Evolutionary conservation across 2,797 vertebrate genomes (phyloP), one percentile per base, ranked within the genome.

Genomic region (Crenuchus spilurus): DNA sequence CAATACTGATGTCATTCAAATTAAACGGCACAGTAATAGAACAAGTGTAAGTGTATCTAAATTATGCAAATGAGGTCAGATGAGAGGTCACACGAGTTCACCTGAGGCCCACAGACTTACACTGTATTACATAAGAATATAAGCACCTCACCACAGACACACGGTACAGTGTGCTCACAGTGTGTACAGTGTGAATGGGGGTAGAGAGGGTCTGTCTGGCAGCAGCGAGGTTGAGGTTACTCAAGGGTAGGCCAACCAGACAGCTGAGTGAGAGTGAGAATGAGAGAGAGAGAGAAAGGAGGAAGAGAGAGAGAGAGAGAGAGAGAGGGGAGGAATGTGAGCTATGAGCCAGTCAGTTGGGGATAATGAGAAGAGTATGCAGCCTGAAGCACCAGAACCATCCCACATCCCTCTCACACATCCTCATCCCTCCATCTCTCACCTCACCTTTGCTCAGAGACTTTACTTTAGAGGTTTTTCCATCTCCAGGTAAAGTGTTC

Each of bases 321-420:
- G 13, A 42, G 41, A 65, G 37, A n/a, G 46, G 72, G 24, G 61
- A 69, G 67, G 79, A 77, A 77, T 83, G 79, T 33, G 67, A 79
- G 68, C 71, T 65, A 77, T 79, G 73, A 74, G 48, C 46, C 69
- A 60, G 44, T 71, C 81, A 63, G 78, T 44, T 58, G 6, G 49
- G 33, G 62, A 80, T 79, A 78, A 83, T 76, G 68, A 74, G 72
- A 74, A 72, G 62, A 39, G 52, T 57, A 69, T 51, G 63, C 70
- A 69, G 57, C 68, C 48, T 16, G 42, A 55, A 57, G 57, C 20
- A 70, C 22, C 42, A 26, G 41, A 48, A 74, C 60, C 72, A 79
- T 75, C 60, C 28, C 6, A 44, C n/a, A 28, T 58, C 48, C 68
- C 30, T 33, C 49, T 61, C 63, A 70, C 42, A 37, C 64, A n/a